Conservation (phyloP, 2,797 vertebrate species). For the Parotocinclus haroldoi region DNA sequence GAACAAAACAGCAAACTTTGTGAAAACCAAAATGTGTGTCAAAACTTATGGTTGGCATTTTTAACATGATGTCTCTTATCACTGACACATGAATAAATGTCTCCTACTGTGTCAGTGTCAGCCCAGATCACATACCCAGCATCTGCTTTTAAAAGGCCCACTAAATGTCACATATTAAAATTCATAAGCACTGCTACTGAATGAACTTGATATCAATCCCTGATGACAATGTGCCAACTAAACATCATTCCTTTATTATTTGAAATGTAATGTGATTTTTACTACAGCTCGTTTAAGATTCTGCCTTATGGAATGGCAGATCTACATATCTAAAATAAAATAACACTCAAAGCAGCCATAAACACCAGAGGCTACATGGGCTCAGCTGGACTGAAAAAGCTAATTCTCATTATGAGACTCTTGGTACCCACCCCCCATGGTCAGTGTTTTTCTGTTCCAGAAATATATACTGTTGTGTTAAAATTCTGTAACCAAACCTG, state of each 20-base stretch:
- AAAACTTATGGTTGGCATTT: conserved; percentile 3
- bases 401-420: conserved; percentile 7
- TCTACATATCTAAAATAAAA: background rate
- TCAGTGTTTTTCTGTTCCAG: conserved; percentile 4
- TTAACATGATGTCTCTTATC: conserved; percentile 53
- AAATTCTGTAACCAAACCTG: background rate
- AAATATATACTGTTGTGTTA: background rate
- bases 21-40: too few species aligned
- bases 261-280: conserved; percentile 4
- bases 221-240: conserved; percentile 2
- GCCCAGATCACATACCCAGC: conserved; percentile 24
- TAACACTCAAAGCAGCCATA: background rate
- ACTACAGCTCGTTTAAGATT: background rate
- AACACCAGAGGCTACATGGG: background rate
- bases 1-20: too few species aligned
- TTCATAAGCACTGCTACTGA: conserved; percentile 51
- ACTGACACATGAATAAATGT: conserved; percentile 59
- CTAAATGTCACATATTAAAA: conserved; percentile 60
- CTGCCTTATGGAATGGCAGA: conserved; percentile 1
- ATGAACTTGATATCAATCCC: background rate
- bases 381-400: conserved; percentile 3
- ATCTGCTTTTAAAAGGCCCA: conserved; percentile 58
- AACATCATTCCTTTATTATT: background rate
- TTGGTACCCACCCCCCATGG: background rate
- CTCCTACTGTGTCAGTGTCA: conserved; percentile 44